These are phyloP conservation scores for Enteromius viviparus DNA, from an alignment of 2,797 vertebrate species.

Conservation along the genomic window DNA sequence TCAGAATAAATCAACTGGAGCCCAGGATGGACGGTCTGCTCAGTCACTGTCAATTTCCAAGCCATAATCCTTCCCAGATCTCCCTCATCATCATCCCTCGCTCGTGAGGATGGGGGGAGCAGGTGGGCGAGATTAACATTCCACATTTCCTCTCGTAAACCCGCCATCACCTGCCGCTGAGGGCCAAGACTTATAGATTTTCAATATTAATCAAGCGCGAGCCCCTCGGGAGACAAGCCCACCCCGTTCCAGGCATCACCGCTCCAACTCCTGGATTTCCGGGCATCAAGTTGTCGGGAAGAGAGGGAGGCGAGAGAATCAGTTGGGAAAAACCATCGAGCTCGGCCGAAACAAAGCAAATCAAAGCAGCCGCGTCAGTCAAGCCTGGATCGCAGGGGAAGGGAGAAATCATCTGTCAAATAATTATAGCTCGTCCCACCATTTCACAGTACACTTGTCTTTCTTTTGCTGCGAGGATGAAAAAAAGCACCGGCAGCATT, in stretches of 20 bases:
- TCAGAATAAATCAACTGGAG: conserved; percentile 27
- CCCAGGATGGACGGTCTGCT: conserved; percentile 3
- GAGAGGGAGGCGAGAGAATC: conserved; percentile 5
- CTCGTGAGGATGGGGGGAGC: neutral
- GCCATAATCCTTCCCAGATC: conserved; percentile 30
- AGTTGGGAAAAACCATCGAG: neutral
- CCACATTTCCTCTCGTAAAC: conserved; percentile 43
- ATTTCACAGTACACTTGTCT: conserved; percentile 65
- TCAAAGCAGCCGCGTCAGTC: conserved; percentile 63
- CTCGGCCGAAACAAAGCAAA: conserved; percentile 56
- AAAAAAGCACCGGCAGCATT: conserved; percentile 48
- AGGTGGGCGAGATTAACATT: conserved; percentile 42
- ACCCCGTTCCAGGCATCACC: neutral
- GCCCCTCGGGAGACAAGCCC: neutral
- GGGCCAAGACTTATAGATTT: conserved; percentile 28
- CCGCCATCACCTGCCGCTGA: conserved; percentile 32
- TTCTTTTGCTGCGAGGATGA: conserved; percentile 53
- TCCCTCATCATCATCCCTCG: conserved; percentile 21
- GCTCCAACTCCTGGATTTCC: conserved; percentile 26
- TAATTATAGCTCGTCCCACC: conserved; percentile 67
- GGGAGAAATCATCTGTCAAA: conserved; percentile 59
- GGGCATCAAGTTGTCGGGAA: conserved; percentile 20
- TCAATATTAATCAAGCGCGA: conserved; percentile 50
- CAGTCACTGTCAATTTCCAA: conserved; percentile 41
- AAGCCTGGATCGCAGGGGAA: conserved; percentile 45